phyloP scores from a whole-genome alignment of 1,140 invertebrate genomes.

The Lordiphosa mommai region DNA sequence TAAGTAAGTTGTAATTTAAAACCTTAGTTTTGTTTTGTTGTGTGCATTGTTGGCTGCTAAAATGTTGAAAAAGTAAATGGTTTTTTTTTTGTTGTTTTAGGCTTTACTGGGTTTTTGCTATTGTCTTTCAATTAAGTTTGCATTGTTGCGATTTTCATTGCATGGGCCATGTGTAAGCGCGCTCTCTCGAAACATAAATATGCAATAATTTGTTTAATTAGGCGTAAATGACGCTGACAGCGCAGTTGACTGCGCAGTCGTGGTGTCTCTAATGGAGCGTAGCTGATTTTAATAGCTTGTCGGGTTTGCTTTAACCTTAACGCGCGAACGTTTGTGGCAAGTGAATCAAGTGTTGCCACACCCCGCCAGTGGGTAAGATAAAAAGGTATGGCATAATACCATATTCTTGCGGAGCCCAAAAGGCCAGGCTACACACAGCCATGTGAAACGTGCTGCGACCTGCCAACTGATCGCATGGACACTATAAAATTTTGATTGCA shows the following conservation, averaged over 20 bases:
- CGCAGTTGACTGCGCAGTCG: conserved; percentile 25
- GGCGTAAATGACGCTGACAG: conserved; percentile 67
- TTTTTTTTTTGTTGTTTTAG: conserved; percentile 4
- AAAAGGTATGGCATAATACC: conserved; percentile 21
- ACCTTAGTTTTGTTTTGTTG: conserved; percentile 31
- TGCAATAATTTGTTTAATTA: conserved; percentile 76
- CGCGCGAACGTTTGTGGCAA: conserved; percentile 47
- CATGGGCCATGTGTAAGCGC: conserved; percentile 49
- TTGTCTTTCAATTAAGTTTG: conserved; percentile 73
- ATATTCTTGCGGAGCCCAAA: conserved; percentile 56
- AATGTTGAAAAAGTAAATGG: conserved; percentile 41
- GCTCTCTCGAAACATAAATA: conserved; percentile 41
- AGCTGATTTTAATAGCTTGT: conserved; percentile 70
- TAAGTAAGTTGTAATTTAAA: conserved; percentile 57
- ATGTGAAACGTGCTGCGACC: conserved; percentile 32
- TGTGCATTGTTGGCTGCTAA: conserved; percentile 20
- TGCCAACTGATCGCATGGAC: conserved; percentile 54
- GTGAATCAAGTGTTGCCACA: conserved; percentile 50
- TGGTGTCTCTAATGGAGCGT: conserved; percentile 63
- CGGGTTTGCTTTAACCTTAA: conserved; percentile 60
- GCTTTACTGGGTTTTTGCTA: conserved; percentile 25
- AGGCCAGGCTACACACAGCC: conserved; percentile 37
- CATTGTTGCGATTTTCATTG: conserved; percentile 52
- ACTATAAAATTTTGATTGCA: conserved; percentile 55
- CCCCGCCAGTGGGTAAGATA: conserved; percentile 12